Base-by-base conservation (phyloP, 2,888 invertebrate species). In the Andricus curvator region DNA sequence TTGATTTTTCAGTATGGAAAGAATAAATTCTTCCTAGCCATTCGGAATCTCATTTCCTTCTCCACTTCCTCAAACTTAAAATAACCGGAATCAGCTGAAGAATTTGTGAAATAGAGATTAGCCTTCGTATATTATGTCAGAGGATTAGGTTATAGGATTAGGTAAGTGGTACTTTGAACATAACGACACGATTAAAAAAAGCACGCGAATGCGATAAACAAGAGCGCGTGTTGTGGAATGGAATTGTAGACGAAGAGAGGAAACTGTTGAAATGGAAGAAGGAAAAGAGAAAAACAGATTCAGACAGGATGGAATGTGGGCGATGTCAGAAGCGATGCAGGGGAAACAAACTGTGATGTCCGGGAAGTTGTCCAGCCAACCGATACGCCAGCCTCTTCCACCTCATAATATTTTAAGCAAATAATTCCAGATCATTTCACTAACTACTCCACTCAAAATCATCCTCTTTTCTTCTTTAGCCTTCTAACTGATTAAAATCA, bases 281-380 rank as follows among this genome's bases (percentile, higher is more conserved):
- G 13, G 70, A 70, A 70, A 70, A 29, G 13, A 70, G 56, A 74
- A 33, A 68, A 74, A 74, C 17, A 29, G 44, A 48, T 74, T 51
- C 51, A 74, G 51, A 51, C 70, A 74, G 70, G 70, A 74, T 74
- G 70, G 70, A 74, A 74, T 74, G 70, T 74, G 70, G 70, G 70
- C 70, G 56, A 44, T 68, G 68, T 48, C 29, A 68, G 68, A 68
- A 68, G 44, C 22, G 68, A 74, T 74, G 33, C 56, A 33, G 70
- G 29, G 70, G 48, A 70, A 51, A 70, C 70, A 70, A 70, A 70
- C 70, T 70, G 29, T 29, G 29, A 74, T 74, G 56, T 74, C 70
- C 70, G 70, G 70, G 70, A 74, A 74, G 70, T 74, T 56, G 70
- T 4, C 56, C 56, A 74, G 51, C 70, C 48, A 48, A 25, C 25